Evolutionary conservation across 2,888 invertebrate species (phyloP), one percentile per base, ranked within the genome.

Genomic region (Drosophila nigricruria): DNA sequence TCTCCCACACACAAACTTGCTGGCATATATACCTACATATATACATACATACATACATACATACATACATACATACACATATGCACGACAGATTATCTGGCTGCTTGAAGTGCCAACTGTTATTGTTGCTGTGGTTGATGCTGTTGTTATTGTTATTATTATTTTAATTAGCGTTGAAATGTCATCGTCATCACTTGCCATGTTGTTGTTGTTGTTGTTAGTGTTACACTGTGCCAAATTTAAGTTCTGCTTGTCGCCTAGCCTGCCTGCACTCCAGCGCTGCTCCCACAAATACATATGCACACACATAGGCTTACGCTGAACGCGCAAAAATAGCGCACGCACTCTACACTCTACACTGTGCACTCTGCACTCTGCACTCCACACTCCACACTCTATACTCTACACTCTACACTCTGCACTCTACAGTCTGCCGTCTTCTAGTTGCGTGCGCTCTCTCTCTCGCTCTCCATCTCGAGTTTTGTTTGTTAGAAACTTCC

Each of bases 91-190:
- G 79, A 84, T 89, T 73, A 84, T 87, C 85, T 81, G 81, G 73
- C 73, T 71, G 73, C 58, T 79, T 90, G 72, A 72, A 89, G 88
- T 89, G 89, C 71, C 89, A 89, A 67, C 84, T 72, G 78, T 80
- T 77, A 69, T 80, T 80, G 79, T 61, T 62, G 60, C 43, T 64
- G 76, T 38, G 34, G 67, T 42, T 75, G 66, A 57, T 64, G 81
- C 72, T 81, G 85, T 73, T 81, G 58, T 86, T 75, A 67, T 77
- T 84, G 75, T 81, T 89, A 86, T 84, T 78, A 78, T 84, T 84
- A 87, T 89, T 84, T 78, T 84, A 84, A 84, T 84, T 84, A 84
- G 84, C 84, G 84, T 87, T 83, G 64, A 87, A 84, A 84, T 88
- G 81, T 80, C 81, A 78, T 70, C 82, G 82, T 87, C 81, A 83